Evolutionary conservation across 2,113 vertebrate genomes (phyloP).

Genomic region (Hippocampus abdominalis): DNA sequence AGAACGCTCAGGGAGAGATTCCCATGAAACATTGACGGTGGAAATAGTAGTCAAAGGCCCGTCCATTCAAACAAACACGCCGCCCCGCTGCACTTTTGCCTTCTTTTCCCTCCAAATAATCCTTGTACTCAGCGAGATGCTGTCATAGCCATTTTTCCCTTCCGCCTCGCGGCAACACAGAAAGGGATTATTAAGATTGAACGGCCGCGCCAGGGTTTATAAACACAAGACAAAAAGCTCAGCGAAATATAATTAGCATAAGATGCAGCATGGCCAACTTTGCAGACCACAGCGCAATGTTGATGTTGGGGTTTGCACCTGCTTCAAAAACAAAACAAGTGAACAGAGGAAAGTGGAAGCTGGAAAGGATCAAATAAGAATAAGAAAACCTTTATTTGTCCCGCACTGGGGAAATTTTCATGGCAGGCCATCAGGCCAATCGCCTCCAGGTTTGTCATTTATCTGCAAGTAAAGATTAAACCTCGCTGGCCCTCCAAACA

Average conservation of each 20-base stretch:
- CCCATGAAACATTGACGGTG: neutral
- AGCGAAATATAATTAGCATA: conserved; percentile 36
- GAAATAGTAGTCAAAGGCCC: neutral
- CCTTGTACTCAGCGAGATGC: neutral
- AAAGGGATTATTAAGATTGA: conserved; percentile 14
- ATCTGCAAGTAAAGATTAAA: conserved; percentile 17
- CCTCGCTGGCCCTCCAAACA: neutral
- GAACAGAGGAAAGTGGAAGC: neutral
- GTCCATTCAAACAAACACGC: neutral
- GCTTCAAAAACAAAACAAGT: neutral
- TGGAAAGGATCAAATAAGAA: neutral
- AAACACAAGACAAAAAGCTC: conserved; percentile 40
- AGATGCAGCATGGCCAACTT: conserved; percentile 9
- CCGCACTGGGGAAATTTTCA: too few species aligned
- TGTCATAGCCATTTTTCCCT: neutral
- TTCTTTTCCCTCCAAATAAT: neutral
- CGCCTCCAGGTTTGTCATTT: neutral
- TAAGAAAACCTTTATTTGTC: too few species aligned
- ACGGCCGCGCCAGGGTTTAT: conserved; percentile 13
- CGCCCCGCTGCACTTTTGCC: too few species aligned
- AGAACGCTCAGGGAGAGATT: too few species aligned
- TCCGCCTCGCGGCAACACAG: neutral
- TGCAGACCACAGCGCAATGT: conserved; percentile 18
- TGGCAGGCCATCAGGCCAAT: neutral
- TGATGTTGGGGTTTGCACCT: neutral